Evolutionary conservation across 2,888 invertebrate species (phyloP).

Genomic region (Polydesmus complanatus): DNA sequence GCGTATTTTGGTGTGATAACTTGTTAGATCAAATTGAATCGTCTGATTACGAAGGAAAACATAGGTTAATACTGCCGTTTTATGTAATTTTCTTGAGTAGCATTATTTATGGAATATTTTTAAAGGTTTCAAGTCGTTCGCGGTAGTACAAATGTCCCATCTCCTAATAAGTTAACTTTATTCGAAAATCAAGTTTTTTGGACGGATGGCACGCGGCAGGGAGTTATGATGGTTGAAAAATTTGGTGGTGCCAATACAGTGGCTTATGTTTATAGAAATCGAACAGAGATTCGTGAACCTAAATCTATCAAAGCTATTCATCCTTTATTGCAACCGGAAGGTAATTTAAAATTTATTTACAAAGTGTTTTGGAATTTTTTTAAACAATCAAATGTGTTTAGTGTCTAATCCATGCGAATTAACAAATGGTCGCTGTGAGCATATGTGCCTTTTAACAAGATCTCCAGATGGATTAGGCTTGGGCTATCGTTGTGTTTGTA

Average conservation of each 20-base stretch:
- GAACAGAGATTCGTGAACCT: conserved; percentile 59
- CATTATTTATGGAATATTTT: background rate
- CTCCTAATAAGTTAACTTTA: conserved; percentile 64
- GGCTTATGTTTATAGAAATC: conserved; percentile 61
- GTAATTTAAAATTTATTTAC: conserved; percentile 28
- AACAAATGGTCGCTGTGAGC: conserved; percentile 79
- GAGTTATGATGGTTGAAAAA: conserved; percentile 73
- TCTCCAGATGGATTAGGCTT: conserved; percentile 46
- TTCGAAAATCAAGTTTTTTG: conserved; percentile 80
- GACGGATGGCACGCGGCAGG: conserved; percentile 82
- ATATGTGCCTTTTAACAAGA: conserved; percentile 78
- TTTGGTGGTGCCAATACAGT: conserved; percentile 65
- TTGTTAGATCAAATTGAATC: conserved; percentile 90
- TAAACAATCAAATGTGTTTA: no score
- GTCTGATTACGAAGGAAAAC: conserved; percentile 78
- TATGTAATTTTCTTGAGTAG: background rate
- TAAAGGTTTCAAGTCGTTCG: conserved; percentile 40
- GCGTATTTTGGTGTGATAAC: conserved; percentile 95
- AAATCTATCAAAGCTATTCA: conserved; percentile 72
- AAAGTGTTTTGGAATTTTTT: no score
- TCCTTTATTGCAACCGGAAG: conserved; percentile 56
- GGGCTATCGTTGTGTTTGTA: conserved; percentile 82
- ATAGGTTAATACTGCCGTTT: conserved; percentile 40
- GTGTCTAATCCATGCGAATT: conserved; percentile 64
- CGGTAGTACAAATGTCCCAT: conserved; percentile 49